Conservation (phyloP, 2,888 invertebrate species). For the Eustalomyia histrio region DNA sequence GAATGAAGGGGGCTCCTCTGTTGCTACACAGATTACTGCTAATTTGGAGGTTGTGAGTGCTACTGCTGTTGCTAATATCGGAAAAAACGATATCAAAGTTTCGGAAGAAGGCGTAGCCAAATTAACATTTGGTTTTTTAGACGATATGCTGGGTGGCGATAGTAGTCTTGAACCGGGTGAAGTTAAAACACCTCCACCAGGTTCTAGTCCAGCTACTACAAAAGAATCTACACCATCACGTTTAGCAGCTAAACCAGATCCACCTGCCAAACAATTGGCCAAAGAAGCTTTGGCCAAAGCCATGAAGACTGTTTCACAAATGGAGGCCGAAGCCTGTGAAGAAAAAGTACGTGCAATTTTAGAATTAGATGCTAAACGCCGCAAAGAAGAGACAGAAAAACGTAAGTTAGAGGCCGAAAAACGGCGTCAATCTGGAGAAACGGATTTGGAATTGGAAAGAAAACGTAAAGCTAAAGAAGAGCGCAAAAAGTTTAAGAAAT, state of each 20-base stretch:
- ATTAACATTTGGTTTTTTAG: constrained; percentile 68
- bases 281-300: constrained; percentile 43
- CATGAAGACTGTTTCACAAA: constrained; percentile 69
- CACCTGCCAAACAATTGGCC: constrained; percentile 32
- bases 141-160: constrained; percentile 73
- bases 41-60: constrained; percentile 36
- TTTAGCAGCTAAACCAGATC: constrained; percentile 37
- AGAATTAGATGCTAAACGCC: constrained; percentile 72
- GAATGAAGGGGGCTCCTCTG: constrained; percentile 20
- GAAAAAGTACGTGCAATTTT: constrained; percentile 70
- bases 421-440: constrained; percentile 54
- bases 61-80: constrained; percentile 21
- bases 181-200: constrained; percentile 76
- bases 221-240: constrained; percentile 54
- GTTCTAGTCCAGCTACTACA: constrained; percentile 46
- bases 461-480: constrained; percentile 68
- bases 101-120: constrained; percentile 69
- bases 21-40: background rate
- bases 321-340: constrained; percentile 70
- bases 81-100: constrained; percentile 68
- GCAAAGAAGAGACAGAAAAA: constrained; percentile 69
- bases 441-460: constrained; percentile 53
- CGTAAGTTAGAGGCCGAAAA: constrained; percentile 62
- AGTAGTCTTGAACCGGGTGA: constrained; percentile 77
- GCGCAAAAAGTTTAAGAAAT: constrained; percentile 63